Evolutionary conservation across 1,140 invertebrate species (phyloP).

Genomic region (Rhagoletis zephyria): DNA sequence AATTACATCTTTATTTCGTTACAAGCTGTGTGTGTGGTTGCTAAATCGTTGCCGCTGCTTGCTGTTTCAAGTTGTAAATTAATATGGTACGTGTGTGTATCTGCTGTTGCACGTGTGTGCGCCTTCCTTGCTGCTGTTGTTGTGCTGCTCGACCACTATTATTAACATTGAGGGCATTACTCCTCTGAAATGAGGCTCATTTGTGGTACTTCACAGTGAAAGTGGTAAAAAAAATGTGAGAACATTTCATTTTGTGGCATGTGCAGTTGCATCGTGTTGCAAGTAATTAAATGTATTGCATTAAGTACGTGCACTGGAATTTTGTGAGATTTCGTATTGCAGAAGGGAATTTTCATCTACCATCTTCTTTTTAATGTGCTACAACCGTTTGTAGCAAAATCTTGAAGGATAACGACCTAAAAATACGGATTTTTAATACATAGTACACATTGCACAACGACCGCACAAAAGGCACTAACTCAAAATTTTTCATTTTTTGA

Average conservation of each 20-base stretch:
- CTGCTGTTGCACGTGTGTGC: neutral
- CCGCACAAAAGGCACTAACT: too few relatives aligned
- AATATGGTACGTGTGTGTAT: neutral
- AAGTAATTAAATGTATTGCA: conserved; percentile 9
- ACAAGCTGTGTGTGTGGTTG: conserved; percentile 22
- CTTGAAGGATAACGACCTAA: too few relatives aligned
- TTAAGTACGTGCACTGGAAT: neutral
- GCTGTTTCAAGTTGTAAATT: neutral
- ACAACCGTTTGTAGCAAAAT: too few relatives aligned
- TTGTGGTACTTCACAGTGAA: conserved; percentile 39
- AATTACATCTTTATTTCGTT: conserved; percentile 49
- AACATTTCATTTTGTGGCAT: conserved; percentile 19
- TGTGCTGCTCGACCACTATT: neutral
- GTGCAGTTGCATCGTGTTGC: conserved; percentile 11
- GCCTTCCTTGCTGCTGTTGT: neutral
- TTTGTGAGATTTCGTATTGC: too few relatives aligned
- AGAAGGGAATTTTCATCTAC: too few relatives aligned
- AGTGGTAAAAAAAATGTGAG: conserved; percentile 34
- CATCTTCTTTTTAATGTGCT: too few relatives aligned
- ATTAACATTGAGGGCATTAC: conserved; percentile 5
- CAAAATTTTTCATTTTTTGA: too few relatives aligned
- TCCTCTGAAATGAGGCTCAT: neutral
- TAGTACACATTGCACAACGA: too few relatives aligned
- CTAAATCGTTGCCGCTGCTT: neutral
- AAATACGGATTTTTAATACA: too few relatives aligned